A percentile compares a stretch with the other conserved stretches of the same genome.
phyloP scores from a whole-genome alignment of 2,797 vertebrate genomes.

The Thunnus albacares region DNA sequence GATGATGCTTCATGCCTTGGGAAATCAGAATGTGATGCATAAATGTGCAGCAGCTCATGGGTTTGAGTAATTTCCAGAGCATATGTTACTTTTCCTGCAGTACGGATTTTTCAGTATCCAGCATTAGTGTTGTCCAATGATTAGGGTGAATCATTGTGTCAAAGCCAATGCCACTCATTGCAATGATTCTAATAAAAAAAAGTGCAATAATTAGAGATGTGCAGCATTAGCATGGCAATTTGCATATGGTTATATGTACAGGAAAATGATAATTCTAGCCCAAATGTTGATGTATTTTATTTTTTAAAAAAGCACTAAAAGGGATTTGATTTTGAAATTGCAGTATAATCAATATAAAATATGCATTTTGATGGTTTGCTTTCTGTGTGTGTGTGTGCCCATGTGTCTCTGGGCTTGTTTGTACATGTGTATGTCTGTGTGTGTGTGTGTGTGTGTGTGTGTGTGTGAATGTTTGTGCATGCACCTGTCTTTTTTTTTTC shows the following conservation, averaged over 20 bases:
- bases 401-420: conserved; percentile 11
- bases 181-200: conserved; percentile 14
- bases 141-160: conserved; percentile 29
- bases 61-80: conserved; percentile 35
- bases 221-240: not conserved
- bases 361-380: conserved; percentile 72
- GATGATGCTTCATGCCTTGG: conserved; percentile 14
- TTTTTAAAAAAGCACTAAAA: not conserved
- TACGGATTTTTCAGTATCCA: conserved; percentile 27
- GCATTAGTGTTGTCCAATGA: conserved; percentile 14
- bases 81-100: conserved; percentile 47
- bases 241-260: not conserved
- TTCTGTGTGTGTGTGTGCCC: conserved; percentile 26
- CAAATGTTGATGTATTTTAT: not conserved
- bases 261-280: not conserved
- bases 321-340: not conserved
- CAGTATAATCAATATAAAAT: conserved; percentile 25
- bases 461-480: conserved; percentile 47
- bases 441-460: conserved; percentile 21
- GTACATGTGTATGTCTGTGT: conserved; percentile 1
- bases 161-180: conserved; percentile 12
- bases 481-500: conserved; percentile 56
- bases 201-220: conserved; percentile 13
- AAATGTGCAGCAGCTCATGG: conserved; percentile 41
- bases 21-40: conserved; percentile 34